Conservation (phyloP, 2,888 invertebrate genomes). For the Hydropsyche betteni region DNA sequence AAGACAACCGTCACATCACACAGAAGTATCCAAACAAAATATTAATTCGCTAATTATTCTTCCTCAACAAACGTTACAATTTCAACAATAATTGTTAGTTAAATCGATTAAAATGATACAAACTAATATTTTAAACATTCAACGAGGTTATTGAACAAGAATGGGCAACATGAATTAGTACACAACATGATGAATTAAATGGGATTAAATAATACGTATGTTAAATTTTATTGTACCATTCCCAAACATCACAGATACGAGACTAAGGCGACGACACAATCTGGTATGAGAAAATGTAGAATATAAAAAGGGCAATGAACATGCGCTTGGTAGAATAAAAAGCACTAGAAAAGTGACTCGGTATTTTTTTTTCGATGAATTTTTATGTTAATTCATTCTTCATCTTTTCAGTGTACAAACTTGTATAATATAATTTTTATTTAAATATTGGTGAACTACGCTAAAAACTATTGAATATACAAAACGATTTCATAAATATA, state of each 20-base stretch:
- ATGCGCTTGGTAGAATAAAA: too few species aligned
- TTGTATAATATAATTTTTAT: too few species aligned
- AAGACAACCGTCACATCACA: conserved; percentile 34
- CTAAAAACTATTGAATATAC: not conserved
- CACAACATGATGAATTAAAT: not conserved
- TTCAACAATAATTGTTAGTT: not conserved
- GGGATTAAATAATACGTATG: conserved; percentile 3
- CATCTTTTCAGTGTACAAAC: too few species aligned
- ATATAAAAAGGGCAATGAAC: too few species aligned
- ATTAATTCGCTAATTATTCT: not conserved
- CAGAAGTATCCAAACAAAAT: conserved; percentile 6
- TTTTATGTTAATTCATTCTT: too few species aligned
- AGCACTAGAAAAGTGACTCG: too few species aligned
- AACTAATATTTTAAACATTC: not conserved
- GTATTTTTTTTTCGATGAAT: too few species aligned
- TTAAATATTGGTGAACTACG: too few species aligned
- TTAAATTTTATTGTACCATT: conserved; percentile 16
- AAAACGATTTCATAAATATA: too few species aligned
- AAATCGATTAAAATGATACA: not conserved
- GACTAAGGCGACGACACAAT: not conserved
- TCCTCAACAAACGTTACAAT: not conserved
- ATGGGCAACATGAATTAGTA: conserved; percentile 3
- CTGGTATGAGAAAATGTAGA: not conserved
- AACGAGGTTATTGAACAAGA: not conserved
- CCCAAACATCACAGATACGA: conserved; percentile 23